These are phyloP conservation scores for Entomobrya multifasciata DNA, from an alignment of 2,888 invertebrate genomes.

Conservation along the genomic window DNA sequence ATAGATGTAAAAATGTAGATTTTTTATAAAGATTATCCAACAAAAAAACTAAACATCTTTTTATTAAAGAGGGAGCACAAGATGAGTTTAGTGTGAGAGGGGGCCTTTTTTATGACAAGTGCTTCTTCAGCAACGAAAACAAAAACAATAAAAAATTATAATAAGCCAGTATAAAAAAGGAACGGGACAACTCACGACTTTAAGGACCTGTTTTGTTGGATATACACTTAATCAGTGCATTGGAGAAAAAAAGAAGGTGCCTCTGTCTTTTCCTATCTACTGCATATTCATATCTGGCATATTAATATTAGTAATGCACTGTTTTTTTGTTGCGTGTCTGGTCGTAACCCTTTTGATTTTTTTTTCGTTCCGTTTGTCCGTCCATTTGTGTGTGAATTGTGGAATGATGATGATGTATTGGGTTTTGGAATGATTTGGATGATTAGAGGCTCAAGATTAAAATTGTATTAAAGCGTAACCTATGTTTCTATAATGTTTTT, in stretches of 20 bases:
- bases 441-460: constrained; percentile 72
- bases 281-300: not conserved
- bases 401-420: constrained; percentile 57
- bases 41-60: constrained; percentile 9
- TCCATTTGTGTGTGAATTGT: constrained; percentile 46
- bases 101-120: constrained; percentile 57
- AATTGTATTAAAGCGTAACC: constrained; percentile 40
- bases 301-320: constrained; percentile 48
- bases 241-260: constrained; percentile 31
- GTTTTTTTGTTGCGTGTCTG: constrained; percentile 34
- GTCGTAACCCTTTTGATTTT: too few species aligned
- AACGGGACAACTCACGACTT: constrained; percentile 62
- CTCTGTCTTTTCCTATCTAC: not conserved
- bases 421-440: constrained; percentile 53
- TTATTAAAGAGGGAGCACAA: not conserved
- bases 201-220: constrained; percentile 41
- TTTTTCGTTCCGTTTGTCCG: too few species aligned
- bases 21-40: constrained; percentile 30
- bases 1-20: constrained; percentile 67
- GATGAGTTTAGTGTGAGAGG: constrained; percentile 1
- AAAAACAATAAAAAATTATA: not conserved
- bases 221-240: not conserved
- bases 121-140: constrained; percentile 22
- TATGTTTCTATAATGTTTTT: too few species aligned
- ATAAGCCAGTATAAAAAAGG: too few species aligned